Percentiles rank a stretch among this genome's conserved stretches.
phyloP scores from a whole-genome alignment of 2,888 invertebrate genomes.

The Lagria hirta region DNA sequence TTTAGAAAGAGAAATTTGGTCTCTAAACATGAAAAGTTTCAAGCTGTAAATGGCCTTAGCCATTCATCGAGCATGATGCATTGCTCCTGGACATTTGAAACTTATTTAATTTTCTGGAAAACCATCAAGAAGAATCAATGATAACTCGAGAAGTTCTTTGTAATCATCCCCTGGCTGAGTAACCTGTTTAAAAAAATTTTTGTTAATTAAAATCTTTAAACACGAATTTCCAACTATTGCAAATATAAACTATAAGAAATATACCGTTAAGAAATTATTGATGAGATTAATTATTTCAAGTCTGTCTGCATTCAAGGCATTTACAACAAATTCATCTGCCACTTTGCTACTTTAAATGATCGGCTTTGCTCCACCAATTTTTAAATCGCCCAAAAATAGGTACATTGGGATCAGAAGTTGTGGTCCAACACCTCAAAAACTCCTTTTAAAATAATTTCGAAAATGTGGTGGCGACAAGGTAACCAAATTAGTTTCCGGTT shows the following conservation, averaged over 20 bases:
- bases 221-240: background rate
- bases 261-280: background rate
- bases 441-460: conserved; percentile 24
- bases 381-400: conserved; percentile 21
- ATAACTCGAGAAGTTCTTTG: conserved; percentile 30
- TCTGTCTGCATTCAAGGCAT: background rate
- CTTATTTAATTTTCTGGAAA: no score
- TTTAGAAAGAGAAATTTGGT: no score
- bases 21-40: no score
- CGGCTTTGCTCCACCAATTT: conserved; percentile 9
- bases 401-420: conserved; percentile 14
- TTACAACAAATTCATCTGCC: background rate
- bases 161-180: conserved; percentile 31
- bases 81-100: conserved; percentile 28
- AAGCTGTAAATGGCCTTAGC: conserved; percentile 32
- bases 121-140: conserved; percentile 31
- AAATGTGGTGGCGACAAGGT: no score
- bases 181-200: conserved; percentile 1
- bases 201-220: conserved; percentile 1
- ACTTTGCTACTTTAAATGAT: conserved; percentile 3
- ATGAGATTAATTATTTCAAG: conserved; percentile 1
- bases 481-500: no score
- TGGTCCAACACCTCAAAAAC: conserved; percentile 2
- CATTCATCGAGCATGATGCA: conserved; percentile 37
- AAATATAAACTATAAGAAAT: conserved; percentile 1